Conservation (phyloP, 2,888 invertebrate genomes). For the Luffia ferchaultella region DNA sequence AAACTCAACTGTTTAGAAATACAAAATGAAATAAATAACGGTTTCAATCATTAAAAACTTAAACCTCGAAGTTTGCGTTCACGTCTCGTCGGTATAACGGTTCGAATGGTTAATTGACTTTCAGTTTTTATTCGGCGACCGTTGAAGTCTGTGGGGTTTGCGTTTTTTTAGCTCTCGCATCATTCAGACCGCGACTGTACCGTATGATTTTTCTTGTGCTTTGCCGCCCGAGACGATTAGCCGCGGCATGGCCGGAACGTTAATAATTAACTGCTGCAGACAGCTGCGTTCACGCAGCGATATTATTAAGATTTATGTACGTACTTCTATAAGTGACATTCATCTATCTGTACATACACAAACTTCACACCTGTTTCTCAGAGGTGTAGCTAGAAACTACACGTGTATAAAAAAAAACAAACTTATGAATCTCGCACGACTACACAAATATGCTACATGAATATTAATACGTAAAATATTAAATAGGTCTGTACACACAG, state of each 20-base stretch:
- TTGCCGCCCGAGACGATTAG: not conserved
- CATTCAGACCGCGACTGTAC: not conserved
- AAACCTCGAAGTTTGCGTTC: not conserved
- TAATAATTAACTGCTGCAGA: not conserved
- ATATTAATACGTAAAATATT: too few species aligned
- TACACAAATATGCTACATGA: too few species aligned
- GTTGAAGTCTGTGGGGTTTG: not conserved
- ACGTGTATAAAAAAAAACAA: not conserved
- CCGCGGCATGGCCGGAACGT: too few species aligned
- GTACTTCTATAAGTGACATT: not conserved
- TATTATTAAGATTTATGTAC: not conserved
- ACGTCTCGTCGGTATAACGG: not conserved
- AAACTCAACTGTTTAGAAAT: too few species aligned
- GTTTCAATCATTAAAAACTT: too few species aligned
- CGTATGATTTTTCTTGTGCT: not conserved
- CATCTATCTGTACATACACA: not conserved
- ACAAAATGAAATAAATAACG: too few species aligned
- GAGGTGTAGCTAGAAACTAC: not conserved
- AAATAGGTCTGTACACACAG: too few species aligned
- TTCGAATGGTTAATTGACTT: not conserved
- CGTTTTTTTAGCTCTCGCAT: not conserved
- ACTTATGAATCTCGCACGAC: too few species aligned
- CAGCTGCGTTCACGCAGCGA: not conserved
- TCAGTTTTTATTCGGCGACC: not conserved
- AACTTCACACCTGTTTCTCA: not conserved